Evolutionary conservation across 2,113 vertebrate species (phyloP), one percentile per base, ranked within the genome.

Genomic region (Morone saxatilis): DNA sequence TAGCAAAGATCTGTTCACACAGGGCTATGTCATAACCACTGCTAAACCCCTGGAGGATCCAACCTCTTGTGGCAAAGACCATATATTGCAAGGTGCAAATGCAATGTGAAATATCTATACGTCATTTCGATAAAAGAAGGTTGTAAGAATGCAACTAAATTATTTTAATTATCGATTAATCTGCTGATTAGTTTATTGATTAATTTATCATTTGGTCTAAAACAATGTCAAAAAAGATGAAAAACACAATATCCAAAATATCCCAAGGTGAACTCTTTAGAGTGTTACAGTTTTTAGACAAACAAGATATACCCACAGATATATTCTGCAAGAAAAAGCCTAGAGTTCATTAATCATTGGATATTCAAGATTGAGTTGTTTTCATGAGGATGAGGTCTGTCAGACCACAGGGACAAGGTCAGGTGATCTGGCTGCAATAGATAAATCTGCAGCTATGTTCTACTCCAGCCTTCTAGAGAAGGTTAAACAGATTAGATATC

Each of bases 1-100:
- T 90, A 92, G 87, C 71, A 66, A 80, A 81, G n/a, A 84, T 78
- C 60, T 82, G 72, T 86, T 89, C 76, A 75, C 67, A 90, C 40
- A 84, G 25, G 51, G 14, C 60, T 78, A 88, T 19, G 68, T 87
- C 69, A 83, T 65, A 72, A 77, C 59, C 48, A 74, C 54, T 53
- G 13, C 12, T 17, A 80, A 76, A 48, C 59, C 54, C 63, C 41
- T 50, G 65, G 72, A 80, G 72, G 68, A 71, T 71, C 7, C 50
- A 84, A 76, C 38, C 60, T 65, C 65, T n/a, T 31, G 51, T 74
- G 76, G 38, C 31, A 71, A 81, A 81, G 36, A 43, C 43, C 47
- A 84, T 47, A 56, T 4, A 72, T 62, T 8, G 10, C 20, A 38
- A 43, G 19, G 7, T 79, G 16, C 48, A 51, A 51, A 7, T 57